These are phyloP conservation scores for Aeoliscus strigatus DNA, from an alignment of 2,797 vertebrate species.

Conservation along the genomic window DNA sequence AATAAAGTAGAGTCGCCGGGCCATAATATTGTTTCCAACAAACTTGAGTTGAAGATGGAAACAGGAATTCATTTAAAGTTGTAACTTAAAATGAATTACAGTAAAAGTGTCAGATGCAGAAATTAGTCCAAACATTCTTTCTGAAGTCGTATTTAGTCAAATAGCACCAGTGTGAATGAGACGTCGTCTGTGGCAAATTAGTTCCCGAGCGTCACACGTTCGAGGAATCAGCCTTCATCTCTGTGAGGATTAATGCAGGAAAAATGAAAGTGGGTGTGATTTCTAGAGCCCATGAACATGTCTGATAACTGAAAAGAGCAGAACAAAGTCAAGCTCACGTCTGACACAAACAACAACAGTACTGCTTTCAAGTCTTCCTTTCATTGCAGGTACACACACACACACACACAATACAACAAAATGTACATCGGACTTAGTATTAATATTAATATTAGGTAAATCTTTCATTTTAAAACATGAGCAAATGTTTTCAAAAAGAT, in stretches of 20 bases:
- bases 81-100: conserved; percentile 21
- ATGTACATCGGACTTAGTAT: too few relatives aligned
- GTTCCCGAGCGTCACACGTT: too few relatives aligned
- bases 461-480: too few relatives aligned
- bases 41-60: too few relatives aligned
- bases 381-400: too few relatives aligned
- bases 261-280: not conserved
- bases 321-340: not conserved
- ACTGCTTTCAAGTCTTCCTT: not conserved
- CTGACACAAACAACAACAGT: conserved; percentile 4
- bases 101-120: conserved; percentile 19
- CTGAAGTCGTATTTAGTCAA: not conserved
- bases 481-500: too few relatives aligned
- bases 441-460: too few relatives aligned
- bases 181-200: not conserved
- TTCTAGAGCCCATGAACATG: not conserved
- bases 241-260: not conserved
- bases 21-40: conserved; percentile 8
- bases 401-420: too few relatives aligned
- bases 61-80: too few relatives aligned
- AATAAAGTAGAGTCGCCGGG: conserved; percentile 30
- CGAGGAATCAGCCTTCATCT: not conserved
- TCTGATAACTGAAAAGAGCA: not conserved
- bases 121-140: conserved; percentile 11
- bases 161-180: conserved; percentile 5